phyloP scores from a whole-genome alignment of 2,113 vertebrate genomes.

The Phalacrocorax carbo region DNA sequence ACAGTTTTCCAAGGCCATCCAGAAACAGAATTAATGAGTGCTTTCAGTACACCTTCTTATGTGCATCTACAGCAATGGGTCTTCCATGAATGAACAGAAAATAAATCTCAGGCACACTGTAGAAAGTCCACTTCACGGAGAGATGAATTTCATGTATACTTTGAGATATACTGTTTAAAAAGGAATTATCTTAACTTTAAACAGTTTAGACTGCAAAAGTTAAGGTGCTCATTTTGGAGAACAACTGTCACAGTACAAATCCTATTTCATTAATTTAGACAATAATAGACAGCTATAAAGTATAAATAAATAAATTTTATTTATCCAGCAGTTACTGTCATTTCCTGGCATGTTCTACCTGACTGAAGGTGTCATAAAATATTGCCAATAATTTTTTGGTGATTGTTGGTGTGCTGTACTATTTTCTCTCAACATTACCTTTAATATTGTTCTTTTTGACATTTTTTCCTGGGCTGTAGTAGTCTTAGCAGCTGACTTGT shows the following conservation, averaged over 20 bases:
- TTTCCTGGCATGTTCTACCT: neutral
- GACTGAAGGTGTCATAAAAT: neutral
- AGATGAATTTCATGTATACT: neutral
- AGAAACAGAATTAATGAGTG: constrained; percentile 27
- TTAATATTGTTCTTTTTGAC: neutral
- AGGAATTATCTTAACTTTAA: neutral
- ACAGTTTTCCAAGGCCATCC: constrained; percentile 22
- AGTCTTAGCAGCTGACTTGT: neutral
- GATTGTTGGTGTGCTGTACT: neutral
- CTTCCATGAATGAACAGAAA: neutral
- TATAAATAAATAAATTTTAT: constrained; percentile 5
- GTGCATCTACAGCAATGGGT: neutral
- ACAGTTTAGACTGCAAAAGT: neutral
- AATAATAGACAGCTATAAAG: neutral
- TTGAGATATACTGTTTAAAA: constrained; percentile 2
- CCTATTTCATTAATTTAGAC: constrained; percentile 19
- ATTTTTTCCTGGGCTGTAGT: neutral
- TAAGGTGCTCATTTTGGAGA: neutral
- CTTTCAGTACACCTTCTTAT: constrained; percentile 16
- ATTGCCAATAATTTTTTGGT: neutral
- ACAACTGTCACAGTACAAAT: neutral
- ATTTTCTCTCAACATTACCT: neutral
- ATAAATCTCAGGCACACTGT: neutral
- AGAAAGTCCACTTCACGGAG: neutral
- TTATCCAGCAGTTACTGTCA: neutral